Evolutionary conservation across 2,888 invertebrate genomes (phyloP).

Genomic region (Agelastica alni): DNA sequence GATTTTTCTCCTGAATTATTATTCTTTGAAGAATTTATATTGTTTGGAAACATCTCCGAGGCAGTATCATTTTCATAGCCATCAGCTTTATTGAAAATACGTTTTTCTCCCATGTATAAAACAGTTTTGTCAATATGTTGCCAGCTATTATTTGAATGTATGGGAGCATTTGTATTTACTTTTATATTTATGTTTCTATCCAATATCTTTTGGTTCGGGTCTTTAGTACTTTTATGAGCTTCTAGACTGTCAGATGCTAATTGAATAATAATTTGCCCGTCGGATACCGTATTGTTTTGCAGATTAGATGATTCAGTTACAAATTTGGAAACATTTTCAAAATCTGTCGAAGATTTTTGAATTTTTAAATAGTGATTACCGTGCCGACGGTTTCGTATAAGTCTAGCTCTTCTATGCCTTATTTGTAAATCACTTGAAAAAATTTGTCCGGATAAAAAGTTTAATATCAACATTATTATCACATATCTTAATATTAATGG

Average conservation of each 20-base stretch:
- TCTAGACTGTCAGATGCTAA: conserved; percentile 30
- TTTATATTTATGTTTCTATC: conserved; percentile 35
- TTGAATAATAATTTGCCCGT: conserved; percentile 35
- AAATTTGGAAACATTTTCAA: conserved; percentile 35
- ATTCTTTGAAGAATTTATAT: conserved; percentile 32
- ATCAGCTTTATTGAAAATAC: conserved; percentile 44
- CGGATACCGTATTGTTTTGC: conserved; percentile 32
- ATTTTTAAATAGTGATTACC: conserved; percentile 33
- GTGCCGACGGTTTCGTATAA: conserved; percentile 45
- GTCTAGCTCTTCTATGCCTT: conserved; percentile 58
- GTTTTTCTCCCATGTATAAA: conserved; percentile 50
- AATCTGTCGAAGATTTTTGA: conserved; percentile 31
- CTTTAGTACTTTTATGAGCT: conserved; percentile 24
- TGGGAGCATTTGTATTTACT: conserved; percentile 28
- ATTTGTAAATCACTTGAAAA: conserved; percentile 46
- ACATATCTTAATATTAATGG: conserved; percentile 30
- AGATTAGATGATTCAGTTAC: conserved; percentile 29
- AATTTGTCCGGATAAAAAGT: conserved; percentile 33
- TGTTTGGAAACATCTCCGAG: conserved; percentile 26
- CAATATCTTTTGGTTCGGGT: conserved; percentile 16
- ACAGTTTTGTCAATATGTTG: conserved; percentile 50
- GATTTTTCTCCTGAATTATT: conserved; percentile 34
- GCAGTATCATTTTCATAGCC: conserved; percentile 39
- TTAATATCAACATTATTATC: conserved; percentile 35
- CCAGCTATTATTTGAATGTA: conserved; percentile 48